Evolutionary conservation across 2,797 vertebrate genomes (phyloP).

Genomic region (Pempheris klunzingeri): DNA sequence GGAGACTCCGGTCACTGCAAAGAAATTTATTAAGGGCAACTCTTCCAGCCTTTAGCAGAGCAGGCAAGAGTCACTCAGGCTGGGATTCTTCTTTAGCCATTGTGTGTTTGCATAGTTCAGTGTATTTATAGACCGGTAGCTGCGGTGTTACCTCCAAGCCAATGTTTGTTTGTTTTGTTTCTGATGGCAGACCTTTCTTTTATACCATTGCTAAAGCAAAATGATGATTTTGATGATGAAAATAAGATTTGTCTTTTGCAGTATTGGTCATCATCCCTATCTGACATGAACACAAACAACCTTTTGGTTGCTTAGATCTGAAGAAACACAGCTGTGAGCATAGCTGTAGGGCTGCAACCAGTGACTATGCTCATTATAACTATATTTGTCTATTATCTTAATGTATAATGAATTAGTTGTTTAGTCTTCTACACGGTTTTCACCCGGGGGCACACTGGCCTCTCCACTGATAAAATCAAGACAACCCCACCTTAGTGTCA

Average conservation of each 20-base stretch:
- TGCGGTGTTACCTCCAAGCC: not conserved
- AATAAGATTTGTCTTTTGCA: not conserved
- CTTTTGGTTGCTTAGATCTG: not conserved
- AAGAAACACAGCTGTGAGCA: not conserved
- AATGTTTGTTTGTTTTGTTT: not conserved
- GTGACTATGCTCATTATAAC: not conserved
- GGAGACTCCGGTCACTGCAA: constrained; percentile 70
- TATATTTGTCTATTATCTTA: not conserved
- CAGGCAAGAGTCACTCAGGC: constrained; percentile 13
- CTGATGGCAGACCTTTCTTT: not conserved
- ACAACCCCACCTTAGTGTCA: not conserved
- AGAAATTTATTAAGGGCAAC: constrained; percentile 66
- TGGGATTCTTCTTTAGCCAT: constrained; percentile 11
- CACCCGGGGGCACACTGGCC: not conserved
- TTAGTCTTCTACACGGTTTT: not conserved
- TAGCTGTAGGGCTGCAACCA: not conserved
- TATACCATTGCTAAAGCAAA: not conserved
- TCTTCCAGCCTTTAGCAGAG: constrained; percentile 57
- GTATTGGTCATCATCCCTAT: not conserved
- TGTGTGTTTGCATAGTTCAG: not conserved
- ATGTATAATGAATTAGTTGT: too few species aligned
- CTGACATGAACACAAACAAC: not conserved
- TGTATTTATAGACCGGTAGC: not conserved
- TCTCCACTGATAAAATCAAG: not conserved
- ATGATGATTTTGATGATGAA: too few species aligned